These are phyloP conservation scores for Labeo catla DNA, from an alignment of 2,113 vertebrate genomes.

Conservation along the genomic window DNA sequence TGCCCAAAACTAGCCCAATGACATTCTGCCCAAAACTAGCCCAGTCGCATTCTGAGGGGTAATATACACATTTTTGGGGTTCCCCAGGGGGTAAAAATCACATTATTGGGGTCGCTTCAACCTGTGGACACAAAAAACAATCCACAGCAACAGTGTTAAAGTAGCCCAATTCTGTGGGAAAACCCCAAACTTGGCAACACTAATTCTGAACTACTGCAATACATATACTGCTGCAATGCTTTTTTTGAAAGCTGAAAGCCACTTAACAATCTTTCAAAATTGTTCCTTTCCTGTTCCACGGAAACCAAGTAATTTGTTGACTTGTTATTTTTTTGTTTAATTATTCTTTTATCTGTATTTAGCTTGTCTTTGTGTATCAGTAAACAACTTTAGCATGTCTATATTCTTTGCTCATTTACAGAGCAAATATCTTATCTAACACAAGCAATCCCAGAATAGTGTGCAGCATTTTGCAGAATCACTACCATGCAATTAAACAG, in stretches of 20 bases:
- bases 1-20: no score
- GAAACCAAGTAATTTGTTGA: not conserved
- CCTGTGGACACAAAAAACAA: no score
- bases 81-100: no score
- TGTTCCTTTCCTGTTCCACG: not conserved
- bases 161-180: no score
- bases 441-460: not conserved
- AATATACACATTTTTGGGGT: no score
- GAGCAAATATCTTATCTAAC: not conserved
- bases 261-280: not conserved
- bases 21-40: no score
- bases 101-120: no score
- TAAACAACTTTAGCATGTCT: not conserved
- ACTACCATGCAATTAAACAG: conserved; percentile 34
- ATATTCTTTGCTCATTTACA: conserved; percentile 7
- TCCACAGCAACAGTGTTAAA: no score
- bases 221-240: not conserved
- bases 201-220: no score
- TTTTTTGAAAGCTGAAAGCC: not conserved
- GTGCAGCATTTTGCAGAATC: no score
- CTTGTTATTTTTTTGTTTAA: not conserved
- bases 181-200: no score
- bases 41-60: no score
- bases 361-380: not conserved
- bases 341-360: not conserved